Conservation (phyloP, 1,140 invertebrate species). For the Ericerus pela region DNA sequence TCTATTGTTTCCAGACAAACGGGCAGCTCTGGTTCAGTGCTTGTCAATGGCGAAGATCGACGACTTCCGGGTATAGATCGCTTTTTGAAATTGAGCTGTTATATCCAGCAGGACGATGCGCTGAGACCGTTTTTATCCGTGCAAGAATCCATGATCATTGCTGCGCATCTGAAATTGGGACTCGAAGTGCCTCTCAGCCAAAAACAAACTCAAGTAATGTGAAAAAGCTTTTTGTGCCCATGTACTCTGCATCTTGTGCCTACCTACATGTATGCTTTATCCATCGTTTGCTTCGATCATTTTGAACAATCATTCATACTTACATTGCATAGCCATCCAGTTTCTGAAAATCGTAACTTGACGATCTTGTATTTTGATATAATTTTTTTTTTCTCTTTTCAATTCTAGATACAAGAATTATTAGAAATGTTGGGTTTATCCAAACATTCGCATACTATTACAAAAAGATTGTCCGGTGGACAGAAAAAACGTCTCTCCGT, state of each 20-base stretch:
- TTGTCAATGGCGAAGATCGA: conserved; percentile 62
- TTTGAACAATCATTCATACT: too few species aligned
- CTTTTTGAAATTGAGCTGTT: conserved; percentile 72
- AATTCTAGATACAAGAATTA: conserved; percentile 37
- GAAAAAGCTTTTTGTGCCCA: background rate
- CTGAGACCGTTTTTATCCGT: conserved; percentile 70
- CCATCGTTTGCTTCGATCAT: too few species aligned
- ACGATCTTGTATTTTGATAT: too few species aligned
- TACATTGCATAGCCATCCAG: too few species aligned
- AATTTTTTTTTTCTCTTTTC: too few species aligned
- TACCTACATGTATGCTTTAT: background rate
- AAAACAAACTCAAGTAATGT: conserved; percentile 34
- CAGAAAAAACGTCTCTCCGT: conserved; percentile 58
- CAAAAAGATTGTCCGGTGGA: conserved; percentile 47
- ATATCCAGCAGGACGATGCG: conserved; percentile 81
- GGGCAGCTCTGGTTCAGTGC: conserved; percentile 53
- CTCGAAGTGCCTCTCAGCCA: conserved; percentile 39
- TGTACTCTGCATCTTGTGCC: too few species aligned
- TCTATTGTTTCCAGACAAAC: conserved; percentile 19
- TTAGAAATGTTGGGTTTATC: conserved; percentile 41
- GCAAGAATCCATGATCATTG: conserved; percentile 67
- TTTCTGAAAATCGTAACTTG: too few species aligned
- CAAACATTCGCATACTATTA: conserved; percentile 42
- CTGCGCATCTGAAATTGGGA: conserved; percentile 72
- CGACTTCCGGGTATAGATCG: conserved; percentile 44